Conservation (phyloP, 2,113 vertebrate genomes). For the Silurus meridionalis region DNA sequence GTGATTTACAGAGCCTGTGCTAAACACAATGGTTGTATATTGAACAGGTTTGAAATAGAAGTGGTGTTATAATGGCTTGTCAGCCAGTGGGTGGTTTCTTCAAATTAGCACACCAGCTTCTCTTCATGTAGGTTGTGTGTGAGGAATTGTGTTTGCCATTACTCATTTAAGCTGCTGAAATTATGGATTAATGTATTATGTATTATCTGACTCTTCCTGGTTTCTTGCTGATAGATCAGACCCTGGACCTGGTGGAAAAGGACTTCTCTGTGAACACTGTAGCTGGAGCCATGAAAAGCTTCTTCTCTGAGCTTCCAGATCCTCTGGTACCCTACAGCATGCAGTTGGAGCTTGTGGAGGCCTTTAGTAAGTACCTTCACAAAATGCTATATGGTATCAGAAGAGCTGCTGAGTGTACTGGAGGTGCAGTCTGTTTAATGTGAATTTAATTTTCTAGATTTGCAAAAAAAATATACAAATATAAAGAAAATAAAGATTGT, state of each 20-base stretch:
- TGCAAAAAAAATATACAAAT: neutral
- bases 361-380: conserved; percentile 83
- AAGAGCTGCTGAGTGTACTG: neutral
- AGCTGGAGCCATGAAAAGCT: conserved; percentile 94
- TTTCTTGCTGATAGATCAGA: conserved; percentile 72
- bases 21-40: neutral
- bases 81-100: neutral
- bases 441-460: neutral
- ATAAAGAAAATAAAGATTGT: neutral
- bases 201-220: neutral
- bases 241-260: conserved; percentile 89
- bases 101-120: neutral
- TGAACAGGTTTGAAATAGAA: conserved; percentile 14
- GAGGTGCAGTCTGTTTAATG: neutral
- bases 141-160: neutral
- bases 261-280: conserved; percentile 93
- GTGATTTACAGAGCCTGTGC: neutral
- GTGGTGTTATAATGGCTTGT: neutral
- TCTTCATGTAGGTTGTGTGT: neutral
- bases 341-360: conserved; percentile 90
- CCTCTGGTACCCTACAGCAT: conserved; percentile 89
- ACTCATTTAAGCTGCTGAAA: neutral
- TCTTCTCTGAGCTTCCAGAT: conserved; percentile 92
- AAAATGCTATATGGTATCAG: neutral
- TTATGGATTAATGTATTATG: neutral